Evolutionary conservation across 2,797 vertebrate genomes (phyloP).

Genomic region (Lophius americanus): DNA sequence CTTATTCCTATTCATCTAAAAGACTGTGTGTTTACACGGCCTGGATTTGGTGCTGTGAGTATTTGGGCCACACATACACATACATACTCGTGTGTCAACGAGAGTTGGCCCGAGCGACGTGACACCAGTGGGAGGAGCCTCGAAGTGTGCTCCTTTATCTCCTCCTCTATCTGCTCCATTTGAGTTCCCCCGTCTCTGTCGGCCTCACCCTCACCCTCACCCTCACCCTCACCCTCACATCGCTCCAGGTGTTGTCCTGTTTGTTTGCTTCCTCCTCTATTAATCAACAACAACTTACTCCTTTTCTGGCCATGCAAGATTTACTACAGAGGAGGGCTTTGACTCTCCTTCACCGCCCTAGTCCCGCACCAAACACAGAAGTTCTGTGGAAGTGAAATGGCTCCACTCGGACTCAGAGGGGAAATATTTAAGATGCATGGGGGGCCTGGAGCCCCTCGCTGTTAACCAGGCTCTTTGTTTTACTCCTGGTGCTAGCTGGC

Average conservation of each 20-base stretch:
- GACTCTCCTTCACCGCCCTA: background rate
- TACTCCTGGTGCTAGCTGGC: conserved; percentile 18
- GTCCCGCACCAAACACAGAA: too few relatives aligned
- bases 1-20: too few relatives aligned
- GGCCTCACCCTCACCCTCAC: background rate
- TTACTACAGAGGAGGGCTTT: background rate
- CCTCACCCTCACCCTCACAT: background rate
- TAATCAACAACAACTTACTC: conserved; percentile 2
- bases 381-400: conserved; percentile 13
- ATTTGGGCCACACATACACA: too few relatives aligned
- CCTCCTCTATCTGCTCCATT: conserved; percentile 9
- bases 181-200: background rate
- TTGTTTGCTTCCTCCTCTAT: background rate
- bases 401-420: conserved; percentile 17
- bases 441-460: conserved; percentile 3
- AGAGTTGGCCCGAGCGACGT: too few relatives aligned
- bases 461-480: conserved; percentile 15
- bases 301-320: background rate
- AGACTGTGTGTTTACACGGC: too few relatives aligned
- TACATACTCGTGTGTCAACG: too few relatives aligned
- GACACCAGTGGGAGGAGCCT: too few relatives aligned
- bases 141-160: too few relatives aligned
- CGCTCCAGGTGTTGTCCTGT: conserved; percentile 11
- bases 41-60: conserved; percentile 15
- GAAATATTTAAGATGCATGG: conserved; percentile 24